Percentiles rank a stretch among this genome's conserved stretches.
Evolutionary conservation across 2,888 invertebrate genomes (phyloP).

Genomic region (Lepidocyrtoides sp.): DNA sequence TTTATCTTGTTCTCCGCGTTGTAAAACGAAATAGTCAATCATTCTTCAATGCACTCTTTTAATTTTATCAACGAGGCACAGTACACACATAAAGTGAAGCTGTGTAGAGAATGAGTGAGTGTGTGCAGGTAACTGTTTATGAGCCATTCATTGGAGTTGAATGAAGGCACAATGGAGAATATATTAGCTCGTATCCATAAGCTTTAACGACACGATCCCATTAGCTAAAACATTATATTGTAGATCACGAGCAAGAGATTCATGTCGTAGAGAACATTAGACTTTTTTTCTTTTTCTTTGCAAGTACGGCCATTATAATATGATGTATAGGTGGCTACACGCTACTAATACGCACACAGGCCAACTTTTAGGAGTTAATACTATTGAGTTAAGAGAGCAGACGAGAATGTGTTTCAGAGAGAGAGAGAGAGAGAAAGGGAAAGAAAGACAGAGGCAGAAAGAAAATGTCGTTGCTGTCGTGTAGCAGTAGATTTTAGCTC

Average conservation of each 20-base stretch:
- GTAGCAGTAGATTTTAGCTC: neutral
- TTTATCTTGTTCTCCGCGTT: neutral
- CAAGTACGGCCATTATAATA: slow-evolving; percentile 20
- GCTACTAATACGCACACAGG: neutral
- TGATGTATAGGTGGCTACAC: slow-evolving; percentile 1
- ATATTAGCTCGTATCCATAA: slow-evolving; percentile 75
- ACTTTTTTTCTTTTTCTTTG: neutral
- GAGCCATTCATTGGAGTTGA: slow-evolving; percentile 75
- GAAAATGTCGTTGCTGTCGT: slow-evolving; percentile 62
- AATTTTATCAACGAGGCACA: slow-evolving; percentile 73
- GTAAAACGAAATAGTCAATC: slow-evolving; percentile 73
- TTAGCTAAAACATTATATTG: slow-evolving; percentile 67
- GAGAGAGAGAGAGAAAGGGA: neutral
- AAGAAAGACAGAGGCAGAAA: slow-evolving; percentile 44
- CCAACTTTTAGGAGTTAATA: slow-evolving; percentile 56
- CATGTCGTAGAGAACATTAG: slow-evolving; percentile 42
- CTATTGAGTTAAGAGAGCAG: neutral
- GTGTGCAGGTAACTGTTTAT: slow-evolving; percentile 77
- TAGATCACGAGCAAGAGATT: slow-evolving; percentile 54
- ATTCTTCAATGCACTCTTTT: slow-evolving; percentile 72
- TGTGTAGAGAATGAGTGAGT: slow-evolving; percentile 43
- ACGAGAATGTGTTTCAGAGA: neutral
- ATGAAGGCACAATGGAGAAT: slow-evolving; percentile 71
- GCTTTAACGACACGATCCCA: slow-evolving; percentile 76
- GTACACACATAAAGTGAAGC: slow-evolving; percentile 32